Percentiles rank a stretch among this genome's conserved stretches.
Conservation (phyloP, 1,140 invertebrate genomes). For the Parasteatoda tepidariorum region DNA sequence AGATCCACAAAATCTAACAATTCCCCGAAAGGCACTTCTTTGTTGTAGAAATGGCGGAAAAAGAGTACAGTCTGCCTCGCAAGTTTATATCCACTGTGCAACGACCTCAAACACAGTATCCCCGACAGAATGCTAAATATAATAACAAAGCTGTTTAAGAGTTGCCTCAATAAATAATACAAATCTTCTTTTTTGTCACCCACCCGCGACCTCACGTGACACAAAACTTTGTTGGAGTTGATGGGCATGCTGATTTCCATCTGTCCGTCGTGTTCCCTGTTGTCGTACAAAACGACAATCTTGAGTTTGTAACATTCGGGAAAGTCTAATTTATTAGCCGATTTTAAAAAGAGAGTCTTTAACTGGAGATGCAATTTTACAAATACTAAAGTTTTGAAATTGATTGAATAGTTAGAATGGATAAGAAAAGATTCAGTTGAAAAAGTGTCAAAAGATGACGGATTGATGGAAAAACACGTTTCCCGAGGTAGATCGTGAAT, state of each 20-base stretch:
- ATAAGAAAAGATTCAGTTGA: conserved; percentile 74
- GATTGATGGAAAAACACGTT: conserved; percentile 63
- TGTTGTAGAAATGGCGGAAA: conserved; percentile 79
- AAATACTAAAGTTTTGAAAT: conserved; percentile 81
- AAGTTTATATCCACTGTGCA: conserved; percentile 87
- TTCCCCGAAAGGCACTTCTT: conserved; percentile 80
- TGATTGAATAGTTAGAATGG: conserved; percentile 75
- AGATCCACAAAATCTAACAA: conserved; percentile 93
- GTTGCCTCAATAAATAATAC: conserved; percentile 61
- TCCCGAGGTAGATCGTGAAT: conserved; percentile 84
- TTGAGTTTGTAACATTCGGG: conserved; percentile 91
- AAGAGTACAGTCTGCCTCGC: conserved; percentile 82
- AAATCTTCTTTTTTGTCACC: not conserved
- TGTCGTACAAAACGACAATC: conserved; percentile 72
- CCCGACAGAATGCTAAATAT: conserved; percentile 85
- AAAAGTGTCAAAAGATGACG: conserved; percentile 68
- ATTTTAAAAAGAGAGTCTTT: conserved; percentile 90
- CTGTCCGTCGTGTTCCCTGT: conserved; percentile 72
- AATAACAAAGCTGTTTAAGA: conserved; percentile 90
- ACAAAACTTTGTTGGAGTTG: conserved; percentile 18
- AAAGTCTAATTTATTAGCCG: conserved; percentile 82
- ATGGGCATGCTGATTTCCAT: conserved; percentile 85
- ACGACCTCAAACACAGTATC: conserved; percentile 86
- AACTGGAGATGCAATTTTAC: conserved; percentile 79
- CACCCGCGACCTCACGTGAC: conserved; percentile 4